Percentiles rank a stretch among this genome's conserved stretches.
These are phyloP conservation scores for Rhinichthys osculus DNA, from an alignment of 2,797 vertebrate species.

Conservation along the genomic window DNA sequence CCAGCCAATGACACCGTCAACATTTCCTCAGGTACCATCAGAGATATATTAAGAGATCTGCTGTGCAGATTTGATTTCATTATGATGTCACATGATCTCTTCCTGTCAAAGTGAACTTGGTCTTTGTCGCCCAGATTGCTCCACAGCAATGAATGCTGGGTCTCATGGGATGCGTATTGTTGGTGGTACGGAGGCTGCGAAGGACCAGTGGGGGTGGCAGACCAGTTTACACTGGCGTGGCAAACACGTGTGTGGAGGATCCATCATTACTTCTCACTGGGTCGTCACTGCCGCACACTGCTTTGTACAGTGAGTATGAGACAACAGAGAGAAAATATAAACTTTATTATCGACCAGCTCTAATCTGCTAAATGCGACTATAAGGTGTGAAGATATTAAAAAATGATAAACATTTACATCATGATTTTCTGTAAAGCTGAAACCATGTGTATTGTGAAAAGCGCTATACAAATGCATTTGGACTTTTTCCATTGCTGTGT, in stretches of 20 bases:
- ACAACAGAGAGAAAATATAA: background rate
- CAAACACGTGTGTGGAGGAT: constrained; percentile 77
- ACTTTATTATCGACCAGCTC: background rate
- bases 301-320: constrained; percentile 76
- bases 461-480: background rate
- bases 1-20: constrained; percentile 67
- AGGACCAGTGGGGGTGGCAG: constrained; percentile 78
- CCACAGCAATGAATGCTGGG: constrained; percentile 20
- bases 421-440: background rate
- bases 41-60: background rate
- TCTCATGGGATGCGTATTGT: constrained; percentile 68
- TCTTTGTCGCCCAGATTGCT: constrained; percentile 66
- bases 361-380: background rate
- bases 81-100: background rate
- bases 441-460: background rate
- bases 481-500: background rate
- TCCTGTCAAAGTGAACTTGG: background rate
- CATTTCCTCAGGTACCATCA: constrained; percentile 65
- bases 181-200: constrained; percentile 69
- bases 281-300: constrained; percentile 84
- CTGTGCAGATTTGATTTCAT: background rate
- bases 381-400: background rate
- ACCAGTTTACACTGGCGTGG: constrained; percentile 80
- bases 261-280: constrained; percentile 76
- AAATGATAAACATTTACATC: background rate